Evolutionary conservation across 2,888 invertebrate genomes (phyloP), one percentile per base, ranked within the genome.

Genomic region (Ditula angustiorana): DNA sequence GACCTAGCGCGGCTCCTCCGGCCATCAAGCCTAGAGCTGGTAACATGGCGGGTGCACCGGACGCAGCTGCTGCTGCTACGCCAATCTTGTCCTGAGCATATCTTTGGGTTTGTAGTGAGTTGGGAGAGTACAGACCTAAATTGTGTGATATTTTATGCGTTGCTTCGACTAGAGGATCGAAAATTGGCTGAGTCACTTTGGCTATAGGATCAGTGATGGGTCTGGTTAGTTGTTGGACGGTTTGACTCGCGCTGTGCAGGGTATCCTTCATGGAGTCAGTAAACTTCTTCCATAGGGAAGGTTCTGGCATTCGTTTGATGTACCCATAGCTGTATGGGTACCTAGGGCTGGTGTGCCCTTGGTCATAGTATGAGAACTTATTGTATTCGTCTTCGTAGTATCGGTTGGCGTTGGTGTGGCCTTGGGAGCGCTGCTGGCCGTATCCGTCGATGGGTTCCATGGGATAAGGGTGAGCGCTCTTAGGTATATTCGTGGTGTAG

Each of bases 71-170:
- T 0, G 91, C 86, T 7, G 91, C 86, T 5, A 94, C 93, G 1
- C 95, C 96, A 7, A 96, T 93, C 81, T 96, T 96, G 67, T 96
- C 95, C 73, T 92, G 92, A 44, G 92, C 92, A 59, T 92, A 91
- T 61, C 84, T 91, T 71, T 91, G 93, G 44, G 85, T 84, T 72
- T 91, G 88, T 46, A 90, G 81, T 2, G 90, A 82, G 68, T 91
- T 88, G 0, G 89, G 82, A 0, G 86, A 88, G 7, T 94, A 94
- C 7, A 96, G 87, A 0, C 96, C 96, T 46, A 96, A 88, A 80
- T 96, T 96, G 71, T 96, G 94, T 0, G 96, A 95, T 66, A 96
- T 96, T 81, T 96, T 96, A 7, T 96, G 96, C 0, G 96, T 96
- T 0, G 96, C 96, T 84, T 96, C 96, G 0, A 96, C 94, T 30